These are phyloP conservation scores for Crypturellus tataupa DNA, from an alignment of 2,797 vertebrate species.

Conservation along the genomic window DNA sequence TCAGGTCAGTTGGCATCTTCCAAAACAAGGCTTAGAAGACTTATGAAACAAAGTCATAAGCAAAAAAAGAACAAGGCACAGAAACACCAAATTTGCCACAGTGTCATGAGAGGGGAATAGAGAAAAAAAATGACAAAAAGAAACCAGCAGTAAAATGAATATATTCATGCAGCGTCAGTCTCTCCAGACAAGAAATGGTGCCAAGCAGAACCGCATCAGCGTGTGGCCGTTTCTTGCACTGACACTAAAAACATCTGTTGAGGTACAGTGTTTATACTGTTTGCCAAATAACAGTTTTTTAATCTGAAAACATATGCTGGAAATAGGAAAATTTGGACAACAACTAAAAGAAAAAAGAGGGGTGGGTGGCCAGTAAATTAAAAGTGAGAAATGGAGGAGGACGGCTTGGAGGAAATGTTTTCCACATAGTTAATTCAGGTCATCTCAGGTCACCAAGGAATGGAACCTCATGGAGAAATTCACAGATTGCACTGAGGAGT, in stretches of 20 bases:
- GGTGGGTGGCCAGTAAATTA: slow-evolving; percentile 65
- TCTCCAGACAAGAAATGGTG: slow-evolving; percentile 59
- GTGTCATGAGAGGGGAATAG: slow-evolving; percentile 23
- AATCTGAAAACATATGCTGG: slow-evolving; percentile 69
- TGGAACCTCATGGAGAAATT: not conserved
- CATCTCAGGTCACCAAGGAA: slow-evolving; percentile 58
- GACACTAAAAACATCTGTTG: slow-evolving; percentile 74
- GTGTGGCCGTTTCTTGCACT: slow-evolving; percentile 66
- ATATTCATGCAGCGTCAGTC: slow-evolving; percentile 65
- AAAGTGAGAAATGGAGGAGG: slow-evolving; percentile 35
- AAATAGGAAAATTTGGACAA: slow-evolving; percentile 66
- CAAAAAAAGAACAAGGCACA: slow-evolving; percentile 5
- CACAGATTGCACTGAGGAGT: not conserved
- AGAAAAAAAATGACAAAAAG: slow-evolving; percentile 36
- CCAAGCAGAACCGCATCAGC: slow-evolving; percentile 76
- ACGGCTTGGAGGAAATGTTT: slow-evolving; percentile 45
- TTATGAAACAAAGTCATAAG: slow-evolving; percentile 20
- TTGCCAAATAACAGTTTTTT: slow-evolving; percentile 72
- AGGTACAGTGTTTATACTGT: slow-evolving; percentile 46
- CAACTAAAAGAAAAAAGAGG: slow-evolving; percentile 50
- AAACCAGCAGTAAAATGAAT: slow-evolving; percentile 54
- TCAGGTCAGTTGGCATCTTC: slow-evolving; percentile 1
- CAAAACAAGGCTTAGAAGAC: not conserved
- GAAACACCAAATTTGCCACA: slow-evolving; percentile 40
- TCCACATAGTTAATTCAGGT: slow-evolving; percentile 60